Evolutionary conservation across 2,113 vertebrate genomes (phyloP), one percentile per base, ranked within the genome.

Genomic region (Nerophis ophidion): DNA sequence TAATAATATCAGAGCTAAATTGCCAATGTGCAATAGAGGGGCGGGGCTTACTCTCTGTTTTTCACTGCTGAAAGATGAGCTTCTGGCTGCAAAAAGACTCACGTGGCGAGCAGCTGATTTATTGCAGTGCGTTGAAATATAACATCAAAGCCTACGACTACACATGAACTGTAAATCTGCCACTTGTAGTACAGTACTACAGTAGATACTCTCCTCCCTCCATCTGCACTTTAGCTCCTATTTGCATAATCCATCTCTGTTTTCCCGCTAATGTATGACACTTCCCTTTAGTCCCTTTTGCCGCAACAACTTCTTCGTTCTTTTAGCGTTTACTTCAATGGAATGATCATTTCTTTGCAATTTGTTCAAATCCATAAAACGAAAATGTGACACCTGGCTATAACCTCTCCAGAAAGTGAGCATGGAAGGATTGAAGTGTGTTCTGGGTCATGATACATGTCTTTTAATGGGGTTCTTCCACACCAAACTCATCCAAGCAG

Each of bases 121-220:
- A 88, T 80, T 52, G 66, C 51, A 38, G 26, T n/a, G 70, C 77
- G 80, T 84, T 40, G 76, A 82, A 84, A 66, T 71, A 77, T 81
- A 81, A 74, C 73, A 79, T 76, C 73, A 78, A 47, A 67, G 62
- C 70, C 71, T 63, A 51, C 33, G 48, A 54, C n/a, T 8, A 34
- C 8, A 6, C 15, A 62, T 79, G 67, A 78, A 72, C 72, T 76
- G 69, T 79, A 80, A 85, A 84, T 81, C 77, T 77, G 62, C 56
- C 74, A 57, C 17, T 51, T 74, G 36, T 56, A 58, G 60, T 44
- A 44, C 40, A 26, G 26, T 26, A 26, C 26, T 26, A 26, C 26
- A 26, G 26, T 47, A 42, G 68, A 80, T 72, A 7, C 51, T 8
- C 34, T 52, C 51, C 12, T 35, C 51, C 34, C 40, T 44, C 13